Evolutionary conservation across 1,140 invertebrate genomes (phyloP).

Genomic region (Drepana arcuata): DNA sequence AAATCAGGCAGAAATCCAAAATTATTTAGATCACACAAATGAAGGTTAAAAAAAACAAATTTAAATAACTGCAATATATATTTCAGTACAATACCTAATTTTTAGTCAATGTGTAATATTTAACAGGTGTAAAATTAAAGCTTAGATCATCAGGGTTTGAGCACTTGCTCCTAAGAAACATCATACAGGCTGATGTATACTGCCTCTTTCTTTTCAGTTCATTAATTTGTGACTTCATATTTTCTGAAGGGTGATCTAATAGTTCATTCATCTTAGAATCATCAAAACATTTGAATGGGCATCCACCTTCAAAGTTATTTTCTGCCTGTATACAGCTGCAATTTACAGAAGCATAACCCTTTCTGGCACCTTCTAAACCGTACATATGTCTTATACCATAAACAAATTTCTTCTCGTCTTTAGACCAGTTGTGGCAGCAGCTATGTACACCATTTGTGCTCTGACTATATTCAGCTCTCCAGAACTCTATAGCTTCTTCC

Average conservation of each 20-base stretch:
- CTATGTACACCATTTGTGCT: conserved; percentile 56
- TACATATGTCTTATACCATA: conserved; percentile 83
- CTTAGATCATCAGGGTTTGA: conserved; percentile 28
- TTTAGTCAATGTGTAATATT: conserved; percentile 22
- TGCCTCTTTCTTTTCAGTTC: conserved; percentile 24
- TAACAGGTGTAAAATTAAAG: conserved; percentile 47
- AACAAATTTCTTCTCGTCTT: conserved; percentile 75
- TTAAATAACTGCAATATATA: background rate
- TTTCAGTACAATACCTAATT: background rate
- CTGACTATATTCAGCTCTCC: conserved; percentile 78
- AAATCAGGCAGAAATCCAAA: too few relatives aligned
- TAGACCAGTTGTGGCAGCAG: conserved; percentile 78
- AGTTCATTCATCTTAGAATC: conserved; percentile 52
- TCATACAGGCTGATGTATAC: conserved; percentile 40
- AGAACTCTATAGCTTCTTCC: conserved; percentile 76
- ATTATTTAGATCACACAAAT: too few relatives aligned
- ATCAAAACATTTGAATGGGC: conserved; percentile 75
- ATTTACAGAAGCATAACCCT: conserved; percentile 73
- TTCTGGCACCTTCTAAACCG: conserved; percentile 78
- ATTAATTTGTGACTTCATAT: conserved; percentile 32
- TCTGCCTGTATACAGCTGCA: conserved; percentile 70
- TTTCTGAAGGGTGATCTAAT: conserved; percentile 24
- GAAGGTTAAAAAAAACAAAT: background rate
- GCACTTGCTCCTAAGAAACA: conserved; percentile 19
- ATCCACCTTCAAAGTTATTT: conserved; percentile 73